Percentiles rank a stretch among this genome's conserved stretches.
These are phyloP conservation scores for Corythaixoides concolor DNA, from an alignment of 2,113 vertebrate species.

Conservation along the genomic window DNA sequence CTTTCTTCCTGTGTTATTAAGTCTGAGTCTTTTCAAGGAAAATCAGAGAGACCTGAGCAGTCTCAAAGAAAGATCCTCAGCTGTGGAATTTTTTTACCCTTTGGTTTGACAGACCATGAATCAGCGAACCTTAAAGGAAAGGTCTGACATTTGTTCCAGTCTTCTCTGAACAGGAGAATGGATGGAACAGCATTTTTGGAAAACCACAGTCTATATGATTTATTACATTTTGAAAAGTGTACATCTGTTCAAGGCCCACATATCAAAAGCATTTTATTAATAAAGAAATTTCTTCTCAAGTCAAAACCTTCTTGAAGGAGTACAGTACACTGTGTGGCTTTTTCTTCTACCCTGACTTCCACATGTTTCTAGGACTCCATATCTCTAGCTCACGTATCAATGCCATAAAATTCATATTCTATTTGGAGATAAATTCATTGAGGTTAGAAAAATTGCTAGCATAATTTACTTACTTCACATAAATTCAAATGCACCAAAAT, in stretches of 20 bases:
- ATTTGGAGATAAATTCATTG: neutral
- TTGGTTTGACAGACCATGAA: slow-evolving; percentile 15
- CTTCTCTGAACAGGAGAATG: neutral
- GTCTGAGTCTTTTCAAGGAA: neutral
- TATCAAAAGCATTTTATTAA: neutral
- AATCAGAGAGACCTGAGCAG: neutral
- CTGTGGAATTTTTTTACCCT: neutral
- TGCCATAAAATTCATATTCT: neutral
- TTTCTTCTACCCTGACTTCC: neutral
- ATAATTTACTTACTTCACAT: neutral
- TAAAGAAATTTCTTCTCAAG: neutral
- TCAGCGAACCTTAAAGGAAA: neutral
- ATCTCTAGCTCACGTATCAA: neutral
- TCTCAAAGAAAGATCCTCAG: neutral
- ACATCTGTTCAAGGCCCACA: neutral
- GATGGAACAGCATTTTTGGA: neutral
- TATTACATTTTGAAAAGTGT: slow-evolving; percentile 19
- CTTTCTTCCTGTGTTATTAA: neutral
- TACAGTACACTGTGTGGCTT: neutral
- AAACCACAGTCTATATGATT: neutral
- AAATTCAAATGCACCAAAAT: neutral
- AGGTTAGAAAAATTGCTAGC: neutral
- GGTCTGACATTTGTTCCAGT: neutral
- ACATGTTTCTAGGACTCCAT: neutral
- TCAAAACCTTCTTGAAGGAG: neutral